Percentiles rank a stretch among this genome's conserved stretches.
phyloP scores from a whole-genome alignment of 1,140 invertebrate genomes.

The Euura saliciscinereae region DNA sequence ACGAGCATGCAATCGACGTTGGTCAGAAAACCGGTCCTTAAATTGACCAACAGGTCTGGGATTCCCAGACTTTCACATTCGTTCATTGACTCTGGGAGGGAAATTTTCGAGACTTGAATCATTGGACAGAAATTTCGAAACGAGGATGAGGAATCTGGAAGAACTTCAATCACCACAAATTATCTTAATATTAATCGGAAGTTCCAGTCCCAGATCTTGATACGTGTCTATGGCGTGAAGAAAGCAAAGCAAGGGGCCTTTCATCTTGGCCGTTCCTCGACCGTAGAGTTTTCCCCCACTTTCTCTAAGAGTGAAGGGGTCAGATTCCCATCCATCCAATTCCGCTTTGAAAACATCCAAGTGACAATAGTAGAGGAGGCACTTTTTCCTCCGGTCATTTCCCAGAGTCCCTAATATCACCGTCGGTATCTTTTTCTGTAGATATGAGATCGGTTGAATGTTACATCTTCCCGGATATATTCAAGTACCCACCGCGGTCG shows the following conservation, averaged over 20 bases:
- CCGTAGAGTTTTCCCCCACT: conserved; percentile 29
- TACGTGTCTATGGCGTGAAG: conserved; percentile 55
- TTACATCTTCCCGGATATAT: not conserved
- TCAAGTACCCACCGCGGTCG: conserved; percentile 14
- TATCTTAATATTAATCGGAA: conserved; percentile 70
- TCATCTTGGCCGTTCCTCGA: conserved; percentile 39
- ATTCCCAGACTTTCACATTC: conserved; percentile 64
- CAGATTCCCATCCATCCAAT: conserved; percentile 26
- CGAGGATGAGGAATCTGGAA: conserved; percentile 50
- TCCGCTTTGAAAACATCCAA: conserved; percentile 69
- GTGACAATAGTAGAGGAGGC: conserved; percentile 71
- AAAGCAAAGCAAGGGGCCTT: conserved; percentile 42
- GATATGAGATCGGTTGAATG: not conserved
- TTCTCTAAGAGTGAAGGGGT: conserved; percentile 38
- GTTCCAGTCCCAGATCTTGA: conserved; percentile 52
- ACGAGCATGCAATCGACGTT: conserved; percentile 68
- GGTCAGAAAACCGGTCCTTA: conserved; percentile 59
- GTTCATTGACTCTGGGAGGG: conserved; percentile 66
- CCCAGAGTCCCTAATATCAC: conserved; percentile 65
- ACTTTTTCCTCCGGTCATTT: conserved; percentile 62
- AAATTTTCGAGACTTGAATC: no score
- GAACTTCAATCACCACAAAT: conserved; percentile 41
- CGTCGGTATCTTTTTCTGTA: conserved; percentile 60
- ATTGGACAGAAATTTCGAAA: no score
- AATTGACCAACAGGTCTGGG: conserved; percentile 57